Evolutionary conservation across 1,140 invertebrate species (phyloP).

Genomic region (Brachionus calyciflorus): DNA sequence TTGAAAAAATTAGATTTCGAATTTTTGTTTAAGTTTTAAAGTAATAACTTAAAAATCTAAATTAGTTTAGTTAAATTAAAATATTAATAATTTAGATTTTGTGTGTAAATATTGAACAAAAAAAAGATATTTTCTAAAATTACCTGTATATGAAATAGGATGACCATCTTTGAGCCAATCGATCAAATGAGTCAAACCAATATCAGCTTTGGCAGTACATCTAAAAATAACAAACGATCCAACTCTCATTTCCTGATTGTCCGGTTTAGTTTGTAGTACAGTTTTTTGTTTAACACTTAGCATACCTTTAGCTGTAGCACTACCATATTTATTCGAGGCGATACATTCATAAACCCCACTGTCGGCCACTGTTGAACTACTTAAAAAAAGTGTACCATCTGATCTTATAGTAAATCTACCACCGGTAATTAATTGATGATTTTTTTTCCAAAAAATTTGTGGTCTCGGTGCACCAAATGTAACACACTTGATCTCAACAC

Average conservation of each 20-base stretch:
- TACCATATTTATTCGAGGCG: constrained; percentile 43
- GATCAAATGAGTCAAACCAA: constrained; percentile 14
- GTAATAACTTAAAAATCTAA: too few species aligned
- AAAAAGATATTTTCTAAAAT: background rate
- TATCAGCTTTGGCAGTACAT: constrained; percentile 46
- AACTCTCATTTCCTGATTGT: constrained; percentile 43
- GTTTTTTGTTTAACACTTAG: constrained; percentile 45
- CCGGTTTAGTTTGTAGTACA: constrained; percentile 13
- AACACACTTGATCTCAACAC: constrained; percentile 24
- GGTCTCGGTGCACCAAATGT: constrained; percentile 45
- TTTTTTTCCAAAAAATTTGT: constrained; percentile 38
- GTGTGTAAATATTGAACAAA: too few species aligned
- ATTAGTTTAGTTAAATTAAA: too few species aligned
- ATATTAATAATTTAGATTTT: too few species aligned
- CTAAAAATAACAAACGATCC: constrained; percentile 45
- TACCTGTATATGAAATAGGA: constrained; percentile 43
- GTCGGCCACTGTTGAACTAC: constrained; percentile 35
- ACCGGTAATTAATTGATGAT: constrained; percentile 43
- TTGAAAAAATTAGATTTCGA: too few species aligned
- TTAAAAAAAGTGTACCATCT: constrained; percentile 37
- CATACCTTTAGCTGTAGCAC: constrained; percentile 11
- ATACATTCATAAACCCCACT: constrained; percentile 43
- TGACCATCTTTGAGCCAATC: constrained; percentile 47
- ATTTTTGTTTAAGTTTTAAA: too few species aligned
- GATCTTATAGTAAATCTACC: constrained; percentile 33